These are phyloP conservation scores for Phycodurus eques DNA, from an alignment of 2,113 vertebrate genomes.

Conservation along the genomic window DNA sequence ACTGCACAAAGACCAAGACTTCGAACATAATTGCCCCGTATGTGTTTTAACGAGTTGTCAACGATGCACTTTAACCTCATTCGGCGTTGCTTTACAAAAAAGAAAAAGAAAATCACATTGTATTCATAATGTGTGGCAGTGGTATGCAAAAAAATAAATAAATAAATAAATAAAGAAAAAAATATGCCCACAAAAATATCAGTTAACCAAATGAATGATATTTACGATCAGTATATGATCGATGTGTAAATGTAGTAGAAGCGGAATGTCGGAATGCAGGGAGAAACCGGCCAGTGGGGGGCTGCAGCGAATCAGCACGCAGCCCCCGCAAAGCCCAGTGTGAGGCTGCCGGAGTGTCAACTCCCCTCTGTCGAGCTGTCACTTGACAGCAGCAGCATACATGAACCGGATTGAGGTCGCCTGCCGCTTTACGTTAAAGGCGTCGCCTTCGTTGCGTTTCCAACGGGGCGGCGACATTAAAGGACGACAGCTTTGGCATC, in stretches of 20 bases:
- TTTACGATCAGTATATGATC: background rate
- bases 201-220: background rate
- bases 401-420: constrained; percentile 40
- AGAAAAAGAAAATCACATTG: background rate
- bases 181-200: background rate
- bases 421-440: constrained; percentile 5
- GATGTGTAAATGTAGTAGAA: background rate
- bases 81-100: background rate
- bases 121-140: background rate
- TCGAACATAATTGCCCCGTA: background rate
- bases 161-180: background rate
- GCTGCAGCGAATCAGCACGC: constrained; percentile 53
- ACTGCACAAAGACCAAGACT: background rate
- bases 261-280: no score
- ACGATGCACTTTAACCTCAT: background rate
- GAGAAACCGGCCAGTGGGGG: background rate
- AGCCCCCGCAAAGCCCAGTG: constrained; percentile 38
- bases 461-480: constrained; percentile 29
- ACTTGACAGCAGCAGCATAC: constrained; percentile 55
- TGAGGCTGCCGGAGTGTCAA: constrained; percentile 39
- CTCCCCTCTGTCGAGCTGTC: constrained; percentile 65
- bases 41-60: background rate
- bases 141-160: background rate
- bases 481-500: constrained; percentile 25
- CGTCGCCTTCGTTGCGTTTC: constrained; percentile 20